Evolutionary conservation across 2,888 invertebrate genomes (phyloP), one percentile per base, ranked within the genome.

Genomic region (Altica lythri): DNA sequence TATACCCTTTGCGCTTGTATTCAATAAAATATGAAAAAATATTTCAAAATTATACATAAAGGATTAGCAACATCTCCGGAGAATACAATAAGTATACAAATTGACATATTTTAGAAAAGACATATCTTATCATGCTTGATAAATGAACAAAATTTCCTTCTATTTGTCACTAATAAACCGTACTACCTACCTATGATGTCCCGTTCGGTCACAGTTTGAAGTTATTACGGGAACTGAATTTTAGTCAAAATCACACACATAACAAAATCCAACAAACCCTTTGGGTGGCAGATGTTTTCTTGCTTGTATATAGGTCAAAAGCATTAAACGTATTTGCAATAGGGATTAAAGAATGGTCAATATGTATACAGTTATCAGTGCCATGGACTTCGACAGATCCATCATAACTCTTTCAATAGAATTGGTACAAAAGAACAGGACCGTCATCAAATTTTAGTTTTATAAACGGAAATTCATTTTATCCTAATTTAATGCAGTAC

Each of bases 361-460:
- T 66, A 63, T 65, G 64, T 68, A 58, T 67, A 70, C 70, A 71
- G 71, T 71, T 70, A 71, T 69, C 68, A 66, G 68, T 60, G 70
- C 69, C 70, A 72, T 69, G 71, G 64, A 73, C 70, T 71, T 69
- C 71, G 64, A 73, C 72, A 73, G 72, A 75, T 75, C 75, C 72
- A 75, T 75, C 75, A 75, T 75, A 74, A 63, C 62, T 61, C 55
- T 37, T 55, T 59, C 52, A 70, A 68, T 60, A 63, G 55, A 56
- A 48, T 57, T 57, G 63, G 59, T 69, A 70, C 68, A 67, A 64
- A 67, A 67, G 70, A 70, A 71, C 67, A 72, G 69, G 69, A 16
- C 40, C 40, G 49, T 37, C n/a, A n/a, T n/a, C n/a, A n/a, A n/a
- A n/a, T n/a, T n/a, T n/a, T n/a, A n/a, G n/a, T n/a, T n/a, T n/a